These are phyloP conservation scores for Andrena hattorfiana DNA, from an alignment of 2,888 invertebrate genomes.

Conservation along the genomic window DNA sequence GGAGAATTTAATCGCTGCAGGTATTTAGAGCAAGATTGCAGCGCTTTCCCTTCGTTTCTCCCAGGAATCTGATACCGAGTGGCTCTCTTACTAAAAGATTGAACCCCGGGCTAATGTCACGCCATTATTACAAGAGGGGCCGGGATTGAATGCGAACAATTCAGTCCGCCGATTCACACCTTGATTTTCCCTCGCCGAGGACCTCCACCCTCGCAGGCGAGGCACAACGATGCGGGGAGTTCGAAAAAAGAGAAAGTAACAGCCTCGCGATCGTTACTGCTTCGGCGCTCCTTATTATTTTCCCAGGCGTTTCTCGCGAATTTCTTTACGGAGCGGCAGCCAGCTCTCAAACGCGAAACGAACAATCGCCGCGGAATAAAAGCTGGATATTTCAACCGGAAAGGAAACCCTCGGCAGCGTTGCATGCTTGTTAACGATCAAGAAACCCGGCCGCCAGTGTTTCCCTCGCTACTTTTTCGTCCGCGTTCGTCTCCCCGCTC, in stretches of 20 bases:
- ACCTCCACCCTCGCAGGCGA: neutral
- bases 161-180: neutral
- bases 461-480: neutral
- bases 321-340: conserved; percentile 26
- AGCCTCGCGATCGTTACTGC: conserved; percentile 36
- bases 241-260: conserved; percentile 2
- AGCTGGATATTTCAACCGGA: conserved; percentile 42
- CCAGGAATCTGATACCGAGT: too few species aligned
- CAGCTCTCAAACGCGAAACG: conserved; percentile 43
- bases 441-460: conserved; percentile 32
- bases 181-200: neutral
- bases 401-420: conserved; percentile 32
- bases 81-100: too few species aligned
- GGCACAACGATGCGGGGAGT: neutral
- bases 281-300: conserved; percentile 46
- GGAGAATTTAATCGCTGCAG: too few species aligned
- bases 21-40: too few species aligned
- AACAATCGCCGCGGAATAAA: conserved; percentile 44
- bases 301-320: conserved; percentile 43
- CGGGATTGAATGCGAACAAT: neutral
- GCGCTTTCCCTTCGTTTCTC: too few species aligned
- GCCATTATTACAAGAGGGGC: too few species aligned
- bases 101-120: too few species aligned
- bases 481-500: neutral
- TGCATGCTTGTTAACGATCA: conserved; percentile 52